These are phyloP conservation scores for Drosophila acutilabella DNA, from an alignment of 2,888 invertebrate species.

Conservation along the genomic window DNA sequence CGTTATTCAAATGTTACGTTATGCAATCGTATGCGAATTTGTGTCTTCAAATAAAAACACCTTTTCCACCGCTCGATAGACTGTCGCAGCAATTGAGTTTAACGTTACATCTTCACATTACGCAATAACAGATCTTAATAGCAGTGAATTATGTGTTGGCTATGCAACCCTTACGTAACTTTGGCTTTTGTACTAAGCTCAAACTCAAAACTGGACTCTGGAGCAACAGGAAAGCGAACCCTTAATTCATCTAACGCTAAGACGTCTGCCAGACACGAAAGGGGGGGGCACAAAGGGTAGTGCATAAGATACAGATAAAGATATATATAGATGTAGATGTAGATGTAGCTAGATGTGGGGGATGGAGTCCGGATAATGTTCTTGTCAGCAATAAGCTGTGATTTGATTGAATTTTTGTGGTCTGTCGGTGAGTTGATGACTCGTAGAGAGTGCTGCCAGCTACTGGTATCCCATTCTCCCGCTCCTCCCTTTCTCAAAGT, in stretches of 20 bases:
- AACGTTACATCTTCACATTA: conserved; percentile 14
- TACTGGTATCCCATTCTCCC: background rate
- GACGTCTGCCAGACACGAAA: conserved; percentile 39
- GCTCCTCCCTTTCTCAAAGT: background rate
- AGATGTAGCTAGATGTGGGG: background rate
- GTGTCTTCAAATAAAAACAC: too few species aligned
- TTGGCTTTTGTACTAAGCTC: too few species aligned
- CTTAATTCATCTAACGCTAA: conserved; percentile 2
- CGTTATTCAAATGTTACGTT: too few species aligned
- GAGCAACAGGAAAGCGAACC: background rate
- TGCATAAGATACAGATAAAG: too few species aligned
- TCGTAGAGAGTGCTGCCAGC: background rate
- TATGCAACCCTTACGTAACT: conserved; percentile 18
- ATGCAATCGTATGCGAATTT: too few species aligned
- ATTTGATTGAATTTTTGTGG: conserved; percentile 80
- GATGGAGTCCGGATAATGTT: conserved; percentile 40
- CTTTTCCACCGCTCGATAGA: too few species aligned
- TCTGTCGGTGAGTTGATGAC: conserved; percentile 35
- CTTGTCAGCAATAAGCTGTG: conserved; percentile 63
- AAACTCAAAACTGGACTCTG: background rate
- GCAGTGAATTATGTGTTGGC: conserved; percentile 9
- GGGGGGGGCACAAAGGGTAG: background rate
- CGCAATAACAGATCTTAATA: background rate
- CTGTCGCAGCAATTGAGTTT: background rate
- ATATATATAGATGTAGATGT: too few species aligned